phyloP scores from a whole-genome alignment of 2,888 invertebrate species.

The Pandemis heparana region DNA sequence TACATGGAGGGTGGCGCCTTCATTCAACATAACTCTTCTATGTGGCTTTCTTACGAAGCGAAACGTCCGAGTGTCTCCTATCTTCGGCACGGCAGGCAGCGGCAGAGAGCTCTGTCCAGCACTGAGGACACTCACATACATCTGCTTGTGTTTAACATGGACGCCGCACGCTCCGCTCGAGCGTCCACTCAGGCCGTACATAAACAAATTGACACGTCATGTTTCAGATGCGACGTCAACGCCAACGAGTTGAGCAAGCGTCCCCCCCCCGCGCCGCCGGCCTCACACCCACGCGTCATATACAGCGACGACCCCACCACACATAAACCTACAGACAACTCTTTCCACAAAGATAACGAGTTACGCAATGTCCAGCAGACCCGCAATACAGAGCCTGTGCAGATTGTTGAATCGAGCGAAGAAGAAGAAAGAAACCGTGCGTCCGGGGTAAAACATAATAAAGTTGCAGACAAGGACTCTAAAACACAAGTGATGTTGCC shows the following conservation, averaged over 20 bases:
- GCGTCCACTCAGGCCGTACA: too few relatives aligned
- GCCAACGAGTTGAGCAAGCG: slow-evolving; percentile 17
- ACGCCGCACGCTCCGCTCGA: too few relatives aligned
- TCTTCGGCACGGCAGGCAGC: too few relatives aligned
- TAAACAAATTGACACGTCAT: background rate
- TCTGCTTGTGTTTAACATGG: too few relatives aligned
- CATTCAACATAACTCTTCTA: too few relatives aligned
- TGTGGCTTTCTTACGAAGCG: too few relatives aligned
- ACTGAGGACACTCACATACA: too few relatives aligned
- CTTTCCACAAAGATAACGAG: too few relatives aligned
- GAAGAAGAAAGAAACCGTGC: background rate
- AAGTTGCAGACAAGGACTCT: background rate
- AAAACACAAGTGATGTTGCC: background rate
- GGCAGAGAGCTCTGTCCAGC: too few relatives aligned
- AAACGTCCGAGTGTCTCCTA: too few relatives aligned
- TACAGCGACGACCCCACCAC: background rate
- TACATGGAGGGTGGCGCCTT: too few relatives aligned
- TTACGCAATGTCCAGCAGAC: background rate
- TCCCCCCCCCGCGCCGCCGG: background rate
- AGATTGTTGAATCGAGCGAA: background rate
- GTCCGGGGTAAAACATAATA: background rate
- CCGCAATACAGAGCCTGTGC: background rate
- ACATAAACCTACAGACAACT: background rate
- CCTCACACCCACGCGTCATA: background rate
- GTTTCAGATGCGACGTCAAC: slow-evolving; percentile 31